phyloP scores from a whole-genome alignment of 2,113 vertebrate genomes.

The Spizaetus ornatus region DNA sequence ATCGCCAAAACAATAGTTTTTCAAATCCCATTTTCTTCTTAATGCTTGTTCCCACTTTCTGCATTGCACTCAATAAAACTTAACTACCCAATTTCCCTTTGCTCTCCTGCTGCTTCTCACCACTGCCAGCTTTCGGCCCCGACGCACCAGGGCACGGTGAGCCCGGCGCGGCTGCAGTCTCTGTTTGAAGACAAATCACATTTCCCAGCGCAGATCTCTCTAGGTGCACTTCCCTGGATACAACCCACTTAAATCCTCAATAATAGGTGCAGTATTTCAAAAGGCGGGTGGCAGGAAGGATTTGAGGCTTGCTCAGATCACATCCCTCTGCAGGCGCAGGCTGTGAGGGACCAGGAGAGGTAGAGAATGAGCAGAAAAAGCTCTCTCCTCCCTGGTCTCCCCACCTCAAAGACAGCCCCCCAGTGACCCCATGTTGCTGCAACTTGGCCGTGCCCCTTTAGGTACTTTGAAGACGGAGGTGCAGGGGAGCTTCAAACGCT shows the following conservation, averaged over 20 bases:
- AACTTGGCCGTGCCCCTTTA: background rate
- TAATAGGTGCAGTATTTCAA: too few species aligned
- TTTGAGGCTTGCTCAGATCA: background rate
- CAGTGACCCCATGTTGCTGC: background rate
- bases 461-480: too few species aligned
- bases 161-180: rapidly evolving
- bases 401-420: background rate
- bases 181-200: background rate
- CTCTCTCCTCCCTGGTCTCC: too few species aligned
- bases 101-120: background rate
- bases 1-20: background rate
- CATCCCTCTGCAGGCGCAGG: background rate
- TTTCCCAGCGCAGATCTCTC: background rate
- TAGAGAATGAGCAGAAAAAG: background rate
- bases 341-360: background rate
- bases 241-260: background rate
- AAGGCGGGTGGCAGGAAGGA: background rate
- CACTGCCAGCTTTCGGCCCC: background rate
- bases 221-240: background rate
- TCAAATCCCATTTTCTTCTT: background rate
- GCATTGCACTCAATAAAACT: background rate
- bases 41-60: background rate
- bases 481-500: background rate
- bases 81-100: background rate
- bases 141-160: background rate